phyloP scores from a whole-genome alignment of 2,113 vertebrate species.

The Chauna torquata region DNA sequence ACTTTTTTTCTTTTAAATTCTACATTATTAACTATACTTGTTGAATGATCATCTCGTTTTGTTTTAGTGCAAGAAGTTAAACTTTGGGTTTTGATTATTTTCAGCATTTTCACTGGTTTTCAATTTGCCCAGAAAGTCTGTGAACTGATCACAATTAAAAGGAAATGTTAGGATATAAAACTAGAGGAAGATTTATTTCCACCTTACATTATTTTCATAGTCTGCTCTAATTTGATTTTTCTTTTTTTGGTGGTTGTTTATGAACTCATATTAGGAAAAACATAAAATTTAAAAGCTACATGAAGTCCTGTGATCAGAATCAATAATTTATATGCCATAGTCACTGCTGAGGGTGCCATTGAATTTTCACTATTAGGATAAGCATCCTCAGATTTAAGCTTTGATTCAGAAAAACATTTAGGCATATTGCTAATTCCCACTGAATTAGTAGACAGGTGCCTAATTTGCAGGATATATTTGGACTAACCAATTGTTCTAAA shows the following conservation, averaged over 20 bases:
- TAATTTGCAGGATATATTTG: conserved; percentile 12
- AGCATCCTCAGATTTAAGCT: neutral
- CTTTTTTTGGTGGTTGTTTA: neutral
- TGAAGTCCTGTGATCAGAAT: neutral
- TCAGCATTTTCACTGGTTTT: neutral
- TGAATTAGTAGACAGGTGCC: neutral
- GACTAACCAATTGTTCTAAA: neutral
- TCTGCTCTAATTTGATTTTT: neutral
- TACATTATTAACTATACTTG: neutral
- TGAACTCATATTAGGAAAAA: neutral
- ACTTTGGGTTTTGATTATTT: neutral
- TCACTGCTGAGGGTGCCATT: neutral
- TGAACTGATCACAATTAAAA: neutral
- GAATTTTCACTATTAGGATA: neutral
- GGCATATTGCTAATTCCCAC: neutral
- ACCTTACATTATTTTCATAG: neutral
- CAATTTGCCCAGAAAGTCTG: neutral
- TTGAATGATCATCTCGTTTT: neutral
- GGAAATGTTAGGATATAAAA: neutral
- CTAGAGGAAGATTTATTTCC: neutral
- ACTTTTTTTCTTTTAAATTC: neutral
- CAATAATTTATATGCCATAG: neutral
- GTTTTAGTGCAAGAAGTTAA: neutral
- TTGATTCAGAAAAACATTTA: neutral
- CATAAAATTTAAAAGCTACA: neutral